Percentiles rank a stretch among this genome's conserved stretches.
Conservation (phyloP, 2,113 vertebrate genomes). For the Ciconia stormi region DNA sequence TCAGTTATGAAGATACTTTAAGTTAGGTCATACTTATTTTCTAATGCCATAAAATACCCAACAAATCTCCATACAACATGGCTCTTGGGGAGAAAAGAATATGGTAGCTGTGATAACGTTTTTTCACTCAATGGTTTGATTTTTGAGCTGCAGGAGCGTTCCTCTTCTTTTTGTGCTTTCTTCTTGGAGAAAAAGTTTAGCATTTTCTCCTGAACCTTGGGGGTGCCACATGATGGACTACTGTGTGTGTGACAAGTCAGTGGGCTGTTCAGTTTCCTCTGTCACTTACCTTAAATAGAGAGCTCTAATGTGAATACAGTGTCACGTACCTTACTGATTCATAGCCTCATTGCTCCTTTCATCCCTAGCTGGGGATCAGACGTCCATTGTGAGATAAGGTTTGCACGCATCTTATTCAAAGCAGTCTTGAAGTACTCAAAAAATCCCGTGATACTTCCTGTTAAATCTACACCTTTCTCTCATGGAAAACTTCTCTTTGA, state of each 20-base stretch:
- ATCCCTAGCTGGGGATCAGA: not conserved
- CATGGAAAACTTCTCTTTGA: not conserved
- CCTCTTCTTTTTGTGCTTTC: not conserved
- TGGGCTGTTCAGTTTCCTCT: not conserved
- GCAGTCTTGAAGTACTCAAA: not conserved
- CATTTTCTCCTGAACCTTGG: not conserved
- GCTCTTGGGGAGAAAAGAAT: not conserved
- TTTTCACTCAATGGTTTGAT: not conserved
- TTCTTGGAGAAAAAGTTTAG: not conserved
- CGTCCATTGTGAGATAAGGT: not conserved
- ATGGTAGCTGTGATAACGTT: not conserved
- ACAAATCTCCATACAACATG: fast-evolving
- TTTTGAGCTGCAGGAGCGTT: not conserved
- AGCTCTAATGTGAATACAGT: not conserved
- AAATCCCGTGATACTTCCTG: fast-evolving
- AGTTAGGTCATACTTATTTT: not conserved
- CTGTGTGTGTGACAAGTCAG: not conserved
- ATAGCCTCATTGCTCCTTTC: not conserved
- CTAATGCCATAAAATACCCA: not conserved
- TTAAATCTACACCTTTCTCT: not conserved
- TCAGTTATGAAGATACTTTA: not conserved
- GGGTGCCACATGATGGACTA: not conserved
- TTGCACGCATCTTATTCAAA: not conserved
- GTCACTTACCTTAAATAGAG: not conserved
- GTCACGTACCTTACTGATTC: not conserved